A percentile compares a stretch with the other conserved stretches of the same genome.
phyloP scores from a whole-genome alignment of 2,888 invertebrate genomes.

The Antheraea assamensis region DNA sequence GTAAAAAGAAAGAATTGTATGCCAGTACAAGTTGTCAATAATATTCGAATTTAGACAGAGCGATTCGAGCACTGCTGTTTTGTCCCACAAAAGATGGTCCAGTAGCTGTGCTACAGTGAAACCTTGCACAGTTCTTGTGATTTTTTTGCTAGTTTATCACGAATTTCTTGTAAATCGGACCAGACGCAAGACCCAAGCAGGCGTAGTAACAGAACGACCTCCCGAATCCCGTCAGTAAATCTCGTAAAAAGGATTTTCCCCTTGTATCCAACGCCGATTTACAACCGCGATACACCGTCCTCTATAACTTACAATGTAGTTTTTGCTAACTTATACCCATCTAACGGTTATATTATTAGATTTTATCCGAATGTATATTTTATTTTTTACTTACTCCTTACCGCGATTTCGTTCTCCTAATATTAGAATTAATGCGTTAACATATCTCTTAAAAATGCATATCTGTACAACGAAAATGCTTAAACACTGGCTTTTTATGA shows the following conservation, averaged over 20 bases:
- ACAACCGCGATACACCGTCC: constrained; percentile 59
- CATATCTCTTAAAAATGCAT: too few relatives aligned
- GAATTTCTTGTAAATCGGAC: constrained; percentile 17
- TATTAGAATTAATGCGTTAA: too few relatives aligned
- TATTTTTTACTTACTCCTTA: not conserved
- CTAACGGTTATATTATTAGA: constrained; percentile 25
- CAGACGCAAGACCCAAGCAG: constrained; percentile 46
- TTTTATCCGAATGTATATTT: not conserved
- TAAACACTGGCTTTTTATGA: too few relatives aligned
- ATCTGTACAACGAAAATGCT: too few relatives aligned
- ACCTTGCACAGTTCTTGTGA: not conserved
- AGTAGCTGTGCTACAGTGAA: not conserved
- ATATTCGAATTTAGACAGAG: not conserved
- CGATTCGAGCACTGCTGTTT: not conserved
- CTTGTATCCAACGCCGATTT: constrained; percentile 72
- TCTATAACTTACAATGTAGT: constrained; percentile 49
- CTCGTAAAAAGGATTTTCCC: constrained; percentile 75
- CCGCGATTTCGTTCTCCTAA: not conserved
- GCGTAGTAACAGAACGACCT: constrained; percentile 56
- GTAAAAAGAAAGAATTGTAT: too few relatives aligned
- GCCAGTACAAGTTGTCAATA: too few relatives aligned
- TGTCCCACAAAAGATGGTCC: not conserved
- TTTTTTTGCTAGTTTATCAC: not conserved
- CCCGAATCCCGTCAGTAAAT: constrained; percentile 72
- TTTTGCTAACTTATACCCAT: constrained; percentile 28